Percentiles rank a stretch among this genome's conserved stretches.
Conservation (phyloP, 2,797 vertebrate genomes). For the Bufotes viridis region DNA sequence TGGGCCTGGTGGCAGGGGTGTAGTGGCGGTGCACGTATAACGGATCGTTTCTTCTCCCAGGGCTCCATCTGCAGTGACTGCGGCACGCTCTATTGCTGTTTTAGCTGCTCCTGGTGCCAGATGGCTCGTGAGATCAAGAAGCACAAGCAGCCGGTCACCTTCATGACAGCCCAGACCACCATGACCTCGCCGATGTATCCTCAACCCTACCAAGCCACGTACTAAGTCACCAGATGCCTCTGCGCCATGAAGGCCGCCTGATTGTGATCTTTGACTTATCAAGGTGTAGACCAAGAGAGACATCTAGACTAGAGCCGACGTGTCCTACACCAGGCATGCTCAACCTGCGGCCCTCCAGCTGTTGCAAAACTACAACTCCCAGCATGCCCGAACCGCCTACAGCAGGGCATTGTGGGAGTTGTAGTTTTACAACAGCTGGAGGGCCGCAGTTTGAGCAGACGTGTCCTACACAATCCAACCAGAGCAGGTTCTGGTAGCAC, state of each 20-base stretch:
- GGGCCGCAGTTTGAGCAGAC: too few species aligned
- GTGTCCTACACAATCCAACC: background rate
- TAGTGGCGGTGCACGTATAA: background rate
- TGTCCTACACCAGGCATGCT: background rate
- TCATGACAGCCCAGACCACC: constrained; percentile 55
- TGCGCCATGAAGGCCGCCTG: background rate
- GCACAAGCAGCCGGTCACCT: constrained; percentile 44
- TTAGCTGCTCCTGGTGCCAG: constrained; percentile 64
- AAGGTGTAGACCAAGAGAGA: background rate
- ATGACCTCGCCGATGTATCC: background rate
- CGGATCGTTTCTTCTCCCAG: background rate
- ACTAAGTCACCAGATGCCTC: background rate
- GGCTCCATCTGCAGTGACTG: constrained; percentile 63
- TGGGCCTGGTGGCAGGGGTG: background rate
- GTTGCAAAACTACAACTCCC: too few species aligned
- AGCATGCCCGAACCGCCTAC: too few species aligned
- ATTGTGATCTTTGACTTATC: background rate
- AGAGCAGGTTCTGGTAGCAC: too few species aligned
- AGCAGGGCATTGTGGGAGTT: too few species aligned
- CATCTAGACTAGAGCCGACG: background rate
- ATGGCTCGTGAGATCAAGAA: constrained; percentile 63
- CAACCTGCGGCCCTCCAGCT: too few species aligned
- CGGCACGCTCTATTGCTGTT: constrained; percentile 59
- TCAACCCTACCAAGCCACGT: background rate
- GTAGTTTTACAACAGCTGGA: too few species aligned